Evolutionary conservation across 2,797 vertebrate species (phyloP).

Genomic region (Lacerta agilis): DNA sequence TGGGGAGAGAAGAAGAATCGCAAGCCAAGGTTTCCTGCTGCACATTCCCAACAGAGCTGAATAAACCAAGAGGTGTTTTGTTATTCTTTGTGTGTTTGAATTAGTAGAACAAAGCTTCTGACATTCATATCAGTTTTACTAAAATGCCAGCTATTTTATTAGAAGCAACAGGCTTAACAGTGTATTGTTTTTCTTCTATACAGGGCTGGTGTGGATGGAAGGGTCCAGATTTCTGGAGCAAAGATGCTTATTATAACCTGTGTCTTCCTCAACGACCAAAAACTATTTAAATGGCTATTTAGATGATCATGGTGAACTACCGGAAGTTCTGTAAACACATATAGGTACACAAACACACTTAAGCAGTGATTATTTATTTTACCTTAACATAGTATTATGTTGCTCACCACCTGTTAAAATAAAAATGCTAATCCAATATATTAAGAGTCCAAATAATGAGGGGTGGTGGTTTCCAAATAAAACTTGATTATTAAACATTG

Average conservation of each 20-base stretch:
- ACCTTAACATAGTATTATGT: neutral
- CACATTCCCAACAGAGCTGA: neutral
- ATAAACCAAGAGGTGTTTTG: neutral
- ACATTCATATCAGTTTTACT: neutral
- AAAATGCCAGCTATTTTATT: neutral
- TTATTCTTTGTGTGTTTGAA: neutral
- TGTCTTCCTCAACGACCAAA: conserved; percentile 93
- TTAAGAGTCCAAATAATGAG: conserved; percentile 33
- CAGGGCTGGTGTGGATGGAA: conserved; percentile 99
- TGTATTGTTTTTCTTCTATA: conserved; percentile 37
- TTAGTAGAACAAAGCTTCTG: neutral
- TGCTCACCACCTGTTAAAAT: neutral
- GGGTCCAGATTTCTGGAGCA: conserved; percentile 93
- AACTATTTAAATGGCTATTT: conserved; percentile 77
- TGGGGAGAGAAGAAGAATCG: too few species aligned
- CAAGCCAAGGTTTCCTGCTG: too few species aligned
- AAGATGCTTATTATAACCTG: conserved; percentile 94
- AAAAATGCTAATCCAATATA: conserved; percentile 31
- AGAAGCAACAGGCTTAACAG: neutral
- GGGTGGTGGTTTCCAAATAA: conserved; percentile 1
- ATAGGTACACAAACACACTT: neutral
- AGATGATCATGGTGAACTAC: neutral
- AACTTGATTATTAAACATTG: conserved; percentile 3
- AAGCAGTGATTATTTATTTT: conserved; percentile 16
- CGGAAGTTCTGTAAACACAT: neutral